phyloP scores from a whole-genome alignment of 2,888 invertebrate species.

The Orchesella flavescens region DNA sequence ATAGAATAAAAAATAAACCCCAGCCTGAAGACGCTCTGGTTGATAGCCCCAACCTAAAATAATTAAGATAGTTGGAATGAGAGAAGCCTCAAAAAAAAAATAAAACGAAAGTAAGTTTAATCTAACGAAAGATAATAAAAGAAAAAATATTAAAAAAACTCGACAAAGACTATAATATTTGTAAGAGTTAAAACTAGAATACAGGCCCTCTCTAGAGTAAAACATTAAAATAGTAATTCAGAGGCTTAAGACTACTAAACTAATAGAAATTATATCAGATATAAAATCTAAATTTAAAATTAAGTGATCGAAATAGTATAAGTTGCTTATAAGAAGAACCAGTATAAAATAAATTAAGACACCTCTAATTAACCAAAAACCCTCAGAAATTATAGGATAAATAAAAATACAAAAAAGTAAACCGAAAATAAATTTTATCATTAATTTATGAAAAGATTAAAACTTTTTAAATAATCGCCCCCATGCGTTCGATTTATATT shows the following conservation, averaged over 20 bases:
- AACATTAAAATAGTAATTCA: slow-evolving; percentile 80
- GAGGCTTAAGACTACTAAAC: slow-evolving; percentile 76
- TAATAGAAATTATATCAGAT: slow-evolving; percentile 74
- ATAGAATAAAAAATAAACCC: slow-evolving; percentile 82
- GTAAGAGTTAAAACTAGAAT: slow-evolving; percentile 76
- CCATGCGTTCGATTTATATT: too few species aligned
- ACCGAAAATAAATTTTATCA: too few species aligned
- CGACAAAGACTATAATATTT: slow-evolving; percentile 78
- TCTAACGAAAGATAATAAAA: slow-evolving; percentile 78
- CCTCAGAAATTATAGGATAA: too few species aligned
- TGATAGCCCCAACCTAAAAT: slow-evolving; percentile 82
- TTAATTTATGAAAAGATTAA: too few species aligned
- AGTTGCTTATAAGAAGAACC: slow-evolving; percentile 69
- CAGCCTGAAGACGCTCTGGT: slow-evolving; percentile 81
- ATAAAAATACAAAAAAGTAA: too few species aligned
- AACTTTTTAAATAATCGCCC: too few species aligned
- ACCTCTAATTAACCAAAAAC: slow-evolving; percentile 69
- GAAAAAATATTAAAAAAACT: slow-evolving; percentile 77
- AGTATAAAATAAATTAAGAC: slow-evolving; percentile 73
- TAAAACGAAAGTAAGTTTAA: slow-evolving; percentile 81
- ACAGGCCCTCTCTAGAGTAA: slow-evolving; percentile 77
- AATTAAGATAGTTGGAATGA: slow-evolving; percentile 81
- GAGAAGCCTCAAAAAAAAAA: slow-evolving; percentile 82
- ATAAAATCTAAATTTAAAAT: slow-evolving; percentile 74
- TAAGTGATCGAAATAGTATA: background rate